Percentiles rank a stretch among this genome's conserved stretches.
phyloP scores from a whole-genome alignment of 2,888 invertebrate species.

The Drosophila fungiperda region DNA sequence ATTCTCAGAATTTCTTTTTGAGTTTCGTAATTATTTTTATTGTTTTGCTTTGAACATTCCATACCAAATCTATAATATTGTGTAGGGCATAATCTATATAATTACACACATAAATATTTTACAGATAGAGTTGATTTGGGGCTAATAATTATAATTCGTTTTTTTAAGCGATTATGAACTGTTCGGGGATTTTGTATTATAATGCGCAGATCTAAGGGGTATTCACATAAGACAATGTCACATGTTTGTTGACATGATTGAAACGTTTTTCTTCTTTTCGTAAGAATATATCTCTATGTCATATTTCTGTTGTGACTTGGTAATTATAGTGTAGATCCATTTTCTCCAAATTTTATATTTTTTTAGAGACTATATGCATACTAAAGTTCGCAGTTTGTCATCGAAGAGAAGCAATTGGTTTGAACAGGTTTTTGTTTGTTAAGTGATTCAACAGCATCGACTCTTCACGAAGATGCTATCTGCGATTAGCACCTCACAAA shows the following conservation, averaged over 20 bases:
- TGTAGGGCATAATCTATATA: slow-evolving; percentile 12
- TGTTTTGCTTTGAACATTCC: background rate
- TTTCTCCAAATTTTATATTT: background rate
- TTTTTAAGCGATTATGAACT: slow-evolving; percentile 12
- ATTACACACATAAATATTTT: slow-evolving; percentile 11
- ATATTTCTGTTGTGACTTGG: background rate
- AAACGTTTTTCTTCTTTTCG: background rate
- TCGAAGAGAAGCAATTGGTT: slow-evolving; percentile 17
- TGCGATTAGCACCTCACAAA: slow-evolving; percentile 45
- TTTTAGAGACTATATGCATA: background rate
- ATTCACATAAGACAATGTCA: slow-evolving; percentile 32
- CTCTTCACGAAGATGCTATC: slow-evolving; percentile 12
- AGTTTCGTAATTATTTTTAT: background rate
- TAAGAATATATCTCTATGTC: background rate
- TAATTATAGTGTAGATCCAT: background rate
- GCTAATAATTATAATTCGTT: slow-evolving; percentile 31
- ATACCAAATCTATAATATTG: background rate
- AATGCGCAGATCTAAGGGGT: slow-evolving; percentile 16
- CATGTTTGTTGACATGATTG: slow-evolving; percentile 2
- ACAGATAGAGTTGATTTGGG: slow-evolving; percentile 38
- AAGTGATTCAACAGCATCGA: slow-evolving; percentile 29
- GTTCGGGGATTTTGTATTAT: slow-evolving; percentile 35
- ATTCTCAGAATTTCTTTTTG: background rate
- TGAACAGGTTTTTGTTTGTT: slow-evolving; percentile 26
- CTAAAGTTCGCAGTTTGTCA: background rate